Conservation (phyloP, 2,797 vertebrate species). For the Galago senegalensis region DNA sequence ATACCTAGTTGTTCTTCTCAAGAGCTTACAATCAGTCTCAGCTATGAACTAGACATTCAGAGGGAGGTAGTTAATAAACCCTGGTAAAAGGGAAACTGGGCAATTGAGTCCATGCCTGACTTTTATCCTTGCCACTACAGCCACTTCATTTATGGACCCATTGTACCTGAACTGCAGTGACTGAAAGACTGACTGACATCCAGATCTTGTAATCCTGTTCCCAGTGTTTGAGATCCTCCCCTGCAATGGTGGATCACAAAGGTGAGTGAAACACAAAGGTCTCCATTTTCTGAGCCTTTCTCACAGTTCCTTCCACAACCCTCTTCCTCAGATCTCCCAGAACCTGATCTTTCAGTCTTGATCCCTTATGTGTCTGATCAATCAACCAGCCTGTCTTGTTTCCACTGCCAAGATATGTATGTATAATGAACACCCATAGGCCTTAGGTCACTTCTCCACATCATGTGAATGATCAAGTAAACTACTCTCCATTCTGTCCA, state of each 20-base stretch:
- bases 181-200: background rate
- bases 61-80: background rate
- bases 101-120: background rate
- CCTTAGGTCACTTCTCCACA: background rate
- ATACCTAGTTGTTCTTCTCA: background rate
- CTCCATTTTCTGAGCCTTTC: background rate
- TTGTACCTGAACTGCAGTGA: too few species aligned
- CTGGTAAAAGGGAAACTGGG: background rate
- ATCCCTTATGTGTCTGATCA: background rate
- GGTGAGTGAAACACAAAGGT: background rate
- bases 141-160: background rate
- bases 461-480: background rate
- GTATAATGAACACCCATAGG: background rate
- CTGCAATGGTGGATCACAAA: background rate
- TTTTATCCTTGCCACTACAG: background rate
- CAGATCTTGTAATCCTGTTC: background rate
- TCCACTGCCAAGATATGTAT: background rate
- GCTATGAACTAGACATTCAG: background rate
- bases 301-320: background rate
- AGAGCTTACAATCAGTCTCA: background rate
- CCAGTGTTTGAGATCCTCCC: background rate
- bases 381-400: background rate
- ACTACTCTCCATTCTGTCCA: background rate
- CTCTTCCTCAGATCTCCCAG: background rate
- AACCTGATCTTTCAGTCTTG: background rate